Evolutionary conservation across 2,113 vertebrate species (phyloP), one percentile per base, ranked within the genome.

Genomic region (Vimba vimba): DNA sequence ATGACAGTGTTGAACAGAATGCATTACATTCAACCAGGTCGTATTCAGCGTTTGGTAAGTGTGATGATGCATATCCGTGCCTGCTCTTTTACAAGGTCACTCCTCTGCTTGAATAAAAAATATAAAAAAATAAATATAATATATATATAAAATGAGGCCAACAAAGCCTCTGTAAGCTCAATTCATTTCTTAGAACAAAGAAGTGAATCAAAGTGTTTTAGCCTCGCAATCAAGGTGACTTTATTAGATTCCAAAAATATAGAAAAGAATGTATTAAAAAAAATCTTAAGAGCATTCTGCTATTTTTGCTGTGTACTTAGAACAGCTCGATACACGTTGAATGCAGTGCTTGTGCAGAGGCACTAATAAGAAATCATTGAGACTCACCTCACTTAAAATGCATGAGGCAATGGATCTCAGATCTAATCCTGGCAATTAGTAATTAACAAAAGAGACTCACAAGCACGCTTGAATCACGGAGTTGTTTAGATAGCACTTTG

Each of bases 361-460:
- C 64, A 73, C 57, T 50, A 21, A 64, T 11, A 82, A 82, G 59
- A 60, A 64, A 76, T 76, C 79, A 83, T 50, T 21, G 39, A 82
- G 23, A 76, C 30, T 27, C 62, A 45, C 59, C 50, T 66, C 43
- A 86, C 39, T 86, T 86, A 81, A 76, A 76, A 86, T 86, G 69
- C 71, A 86, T 82, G 57, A 82, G 79, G 79, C 79, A 17, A 64
- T 76, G 50, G 79, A 82, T 82, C 79, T 82, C 79, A 50, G 39
- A 80, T 86, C 60, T 83, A 82, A 82, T 82, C 55, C 47, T 76
- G 71, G 66, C 79, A 82, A 86, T 86, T 82, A 86, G 79, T 50
- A 82, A 62, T 68, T 66, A 68, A 83, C 39, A 68, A 45, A 30
- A 76, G 55, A n/a, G 33, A 78, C 57, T 74, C 47, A 71, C 64